These are phyloP conservation scores for Rhinoderma darwinii DNA, from an alignment of 2,113 vertebrate species.

Conservation along the genomic window DNA sequence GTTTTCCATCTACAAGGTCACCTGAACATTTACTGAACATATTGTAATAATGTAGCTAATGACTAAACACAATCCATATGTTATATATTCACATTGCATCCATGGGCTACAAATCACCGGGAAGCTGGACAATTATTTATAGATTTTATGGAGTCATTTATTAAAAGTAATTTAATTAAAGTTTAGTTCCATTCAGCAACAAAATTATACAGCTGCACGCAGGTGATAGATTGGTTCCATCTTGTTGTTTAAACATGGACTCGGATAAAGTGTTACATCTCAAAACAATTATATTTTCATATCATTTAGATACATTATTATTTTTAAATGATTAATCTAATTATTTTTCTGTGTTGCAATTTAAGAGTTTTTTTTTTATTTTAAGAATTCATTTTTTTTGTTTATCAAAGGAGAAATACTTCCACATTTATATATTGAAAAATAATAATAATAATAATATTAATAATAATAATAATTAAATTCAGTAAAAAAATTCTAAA, in stretches of 20 bases:
- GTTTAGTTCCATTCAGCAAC: background rate
- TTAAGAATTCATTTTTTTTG: too few relatives aligned
- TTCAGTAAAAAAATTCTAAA: too few relatives aligned
- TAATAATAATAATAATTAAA: too few relatives aligned
- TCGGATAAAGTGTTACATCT: background rate
- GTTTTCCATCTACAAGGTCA: constrained; percentile 20
- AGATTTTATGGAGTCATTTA: constrained; percentile 35
- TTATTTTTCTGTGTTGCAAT: background rate
- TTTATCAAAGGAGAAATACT: too few relatives aligned
- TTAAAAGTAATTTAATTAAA: constrained; percentile 51
- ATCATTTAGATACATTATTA: background rate
- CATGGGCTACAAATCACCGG: background rate
- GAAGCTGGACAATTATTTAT: constrained; percentile 5
- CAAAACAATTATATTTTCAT: background rate
- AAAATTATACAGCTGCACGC: background rate
- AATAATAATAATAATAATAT: too few relatives aligned
- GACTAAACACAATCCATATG: constrained; percentile 27
- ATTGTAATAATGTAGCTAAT: constrained; percentile 17
- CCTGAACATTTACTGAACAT: background rate
- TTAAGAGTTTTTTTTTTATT: background rate
- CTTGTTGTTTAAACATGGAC: background rate
- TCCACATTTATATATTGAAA: too few relatives aligned
- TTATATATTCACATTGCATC: constrained; percentile 13
- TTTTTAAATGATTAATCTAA: background rate
- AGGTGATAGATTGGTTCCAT: background rate